Conservation (phyloP, 2,888 invertebrate genomes). For the Xanthia togata region DNA sequence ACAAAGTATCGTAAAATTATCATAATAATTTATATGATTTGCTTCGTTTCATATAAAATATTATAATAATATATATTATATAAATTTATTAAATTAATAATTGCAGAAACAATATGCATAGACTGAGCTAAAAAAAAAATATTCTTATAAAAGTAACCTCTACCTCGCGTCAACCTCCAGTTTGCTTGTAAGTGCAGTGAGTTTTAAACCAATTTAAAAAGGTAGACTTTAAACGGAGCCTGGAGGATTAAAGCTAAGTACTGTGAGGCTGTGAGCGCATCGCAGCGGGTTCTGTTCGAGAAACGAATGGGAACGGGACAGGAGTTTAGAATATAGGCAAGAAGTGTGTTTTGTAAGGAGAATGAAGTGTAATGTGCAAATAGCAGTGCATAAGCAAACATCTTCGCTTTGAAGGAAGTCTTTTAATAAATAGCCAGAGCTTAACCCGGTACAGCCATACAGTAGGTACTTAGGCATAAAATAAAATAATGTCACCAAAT, state of each 20-base stretch:
- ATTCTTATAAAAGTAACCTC: background rate
- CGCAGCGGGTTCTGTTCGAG: slow-evolving; percentile 9
- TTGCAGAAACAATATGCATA: background rate
- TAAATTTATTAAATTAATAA: no score
- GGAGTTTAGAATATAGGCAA: background rate
- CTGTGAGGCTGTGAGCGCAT: slow-evolving; percentile 6
- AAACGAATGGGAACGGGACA: background rate
- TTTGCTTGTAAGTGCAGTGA: background rate
- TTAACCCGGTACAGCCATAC: background rate
- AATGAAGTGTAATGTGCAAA: background rate
- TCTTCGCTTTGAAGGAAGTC: background rate
- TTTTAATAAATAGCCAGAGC: background rate
- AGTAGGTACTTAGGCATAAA: background rate
- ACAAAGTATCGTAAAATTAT: background rate
- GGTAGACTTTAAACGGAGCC: slow-evolving; percentile 49
- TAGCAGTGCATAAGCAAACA: background rate
- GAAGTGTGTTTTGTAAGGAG: background rate
- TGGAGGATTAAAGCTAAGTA: slow-evolving; percentile 42
- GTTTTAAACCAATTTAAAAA: slow-evolving; percentile 56
- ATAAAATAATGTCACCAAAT: background rate
- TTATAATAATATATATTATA: no score
- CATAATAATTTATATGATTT: background rate
- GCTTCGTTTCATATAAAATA: no score
- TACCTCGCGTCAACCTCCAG: background rate
- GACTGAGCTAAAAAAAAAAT: background rate